Percentiles rank a stretch among this genome's conserved stretches.
Evolutionary conservation across 2,888 invertebrate species (phyloP).

Genomic region (Dryomyza anilis): DNA sequence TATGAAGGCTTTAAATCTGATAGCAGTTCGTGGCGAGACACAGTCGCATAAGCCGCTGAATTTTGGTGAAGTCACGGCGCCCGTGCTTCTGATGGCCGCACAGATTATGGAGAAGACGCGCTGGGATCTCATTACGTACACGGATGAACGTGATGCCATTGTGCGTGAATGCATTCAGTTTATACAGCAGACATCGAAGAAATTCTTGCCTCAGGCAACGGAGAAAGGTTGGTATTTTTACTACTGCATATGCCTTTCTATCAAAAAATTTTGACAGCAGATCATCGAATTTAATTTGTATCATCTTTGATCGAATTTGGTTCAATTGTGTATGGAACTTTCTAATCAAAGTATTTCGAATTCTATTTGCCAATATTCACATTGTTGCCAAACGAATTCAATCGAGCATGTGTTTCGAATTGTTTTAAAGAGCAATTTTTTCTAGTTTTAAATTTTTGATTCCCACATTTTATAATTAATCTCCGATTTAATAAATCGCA

Average conservation of each 20-base stretch:
- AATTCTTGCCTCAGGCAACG: slow-evolving; percentile 45
- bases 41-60: slow-evolving; percentile 36
- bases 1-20: slow-evolving; percentile 45
- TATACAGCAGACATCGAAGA: slow-evolving; percentile 44
- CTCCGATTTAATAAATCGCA: not conserved
- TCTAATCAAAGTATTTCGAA: too few species aligned
- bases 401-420: not conserved
- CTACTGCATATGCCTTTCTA: not conserved
- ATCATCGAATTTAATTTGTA: not conserved
- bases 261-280: not conserved
- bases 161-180: slow-evolving; percentile 45
- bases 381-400: too few species aligned
- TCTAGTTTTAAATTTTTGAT: not conserved
- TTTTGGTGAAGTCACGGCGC: slow-evolving; percentile 48
- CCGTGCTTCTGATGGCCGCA: slow-evolving; percentile 47
- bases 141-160: slow-evolving; percentile 45
- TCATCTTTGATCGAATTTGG: too few species aligned
- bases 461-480: not conserved
- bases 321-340: too few species aligned
- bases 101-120: slow-evolving; percentile 51
- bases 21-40: slow-evolving; percentile 36
- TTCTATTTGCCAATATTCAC: too few species aligned
- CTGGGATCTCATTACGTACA: slow-evolving; percentile 51
- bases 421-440: not conserved
- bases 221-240: slow-evolving; percentile 46